These are phyloP conservation scores for Phyllostomus hastatus DNA, from an alignment of 2,113 vertebrate genomes.

Conservation along the genomic window DNA sequence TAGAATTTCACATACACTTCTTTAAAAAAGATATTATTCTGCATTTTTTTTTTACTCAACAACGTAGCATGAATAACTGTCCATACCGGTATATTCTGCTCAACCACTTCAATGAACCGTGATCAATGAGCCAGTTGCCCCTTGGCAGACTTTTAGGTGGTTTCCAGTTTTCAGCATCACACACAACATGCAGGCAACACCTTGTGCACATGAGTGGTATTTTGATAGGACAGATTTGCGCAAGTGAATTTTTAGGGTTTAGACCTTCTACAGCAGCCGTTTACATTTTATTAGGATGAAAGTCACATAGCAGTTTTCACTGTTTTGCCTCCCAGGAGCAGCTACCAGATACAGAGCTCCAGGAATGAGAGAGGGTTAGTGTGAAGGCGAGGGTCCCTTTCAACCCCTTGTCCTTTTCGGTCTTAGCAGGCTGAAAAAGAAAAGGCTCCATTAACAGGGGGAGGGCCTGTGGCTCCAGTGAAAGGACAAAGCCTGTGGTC, in stretches of 20 bases:
- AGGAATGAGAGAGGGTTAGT: accelerated
- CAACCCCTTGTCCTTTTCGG: neutral
- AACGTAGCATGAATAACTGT: neutral
- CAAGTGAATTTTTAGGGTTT: neutral
- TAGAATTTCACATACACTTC: neutral
- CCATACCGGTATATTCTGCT: neutral
- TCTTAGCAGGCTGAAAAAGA: neutral
- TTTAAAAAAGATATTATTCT: neutral
- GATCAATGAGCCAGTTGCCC: neutral
- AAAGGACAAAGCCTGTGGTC: neutral
- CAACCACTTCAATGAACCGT: neutral
- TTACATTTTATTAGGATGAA: neutral
- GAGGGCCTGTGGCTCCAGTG: neutral
- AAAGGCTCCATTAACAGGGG: neutral
- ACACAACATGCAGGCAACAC: neutral
- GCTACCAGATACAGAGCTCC: accelerated
- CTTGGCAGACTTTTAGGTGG: neutral
- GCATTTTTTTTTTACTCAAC: neutral
- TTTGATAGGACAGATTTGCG: neutral
- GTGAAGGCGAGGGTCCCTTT: neutral
- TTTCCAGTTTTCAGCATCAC: neutral
- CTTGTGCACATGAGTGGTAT: neutral
- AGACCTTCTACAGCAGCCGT: neutral
- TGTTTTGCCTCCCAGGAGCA: neutral
- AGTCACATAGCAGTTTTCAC: neutral